Evolutionary conservation across 2,797 vertebrate species (phyloP), one percentile per base, ranked within the genome.

Genomic region (Rallus crepitans): DNA sequence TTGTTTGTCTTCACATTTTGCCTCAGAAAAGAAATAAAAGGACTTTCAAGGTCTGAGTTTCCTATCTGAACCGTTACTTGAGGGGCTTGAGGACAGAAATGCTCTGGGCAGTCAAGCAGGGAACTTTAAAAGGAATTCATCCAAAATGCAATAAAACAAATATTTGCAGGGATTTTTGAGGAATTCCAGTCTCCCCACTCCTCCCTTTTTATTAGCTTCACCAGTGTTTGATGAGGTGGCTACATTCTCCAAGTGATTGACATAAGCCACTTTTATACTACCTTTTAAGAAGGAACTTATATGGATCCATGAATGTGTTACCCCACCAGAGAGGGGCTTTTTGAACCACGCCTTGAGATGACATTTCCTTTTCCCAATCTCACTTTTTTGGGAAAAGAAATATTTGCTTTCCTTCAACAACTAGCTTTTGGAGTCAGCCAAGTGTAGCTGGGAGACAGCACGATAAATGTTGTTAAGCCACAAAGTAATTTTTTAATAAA

Each of bases 1-100:
- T 93, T 82, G 93, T 90, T 97, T 96, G 84, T 90, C 84, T 86
- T 86, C 69, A 75, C 65, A 15, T 93, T 89, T 95, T 94, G 78
- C n/a, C 28, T 40, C 2, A 2, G 76, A 83, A 73, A 56, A 82
- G 87, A 40, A 25, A 39, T 68, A 25, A 52, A 52, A 73, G 53
- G 37, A 27, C 56, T 87, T 85, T 53, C 39, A 82, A 85, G 75
- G 70, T 53, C 86, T 30, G 72, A 42, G 30, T 86, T 92, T 75
- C 59, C 63, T 70, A 30, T 83, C 60, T 42, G 65, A 91, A 70
- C 20, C 0, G 1, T 72, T 89, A 90, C 66, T 88, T 60, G 59
- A 86, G 65, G 69, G 81, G 40, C 88, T 57, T 52, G 37, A 92
- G 71, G 83, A 89, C 37, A 94, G 72, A 96, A 96, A 90, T 82